These are phyloP conservation scores for Aproaerema taeniolella DNA, from an alignment of 2,888 invertebrate species.

Conservation along the genomic window DNA sequence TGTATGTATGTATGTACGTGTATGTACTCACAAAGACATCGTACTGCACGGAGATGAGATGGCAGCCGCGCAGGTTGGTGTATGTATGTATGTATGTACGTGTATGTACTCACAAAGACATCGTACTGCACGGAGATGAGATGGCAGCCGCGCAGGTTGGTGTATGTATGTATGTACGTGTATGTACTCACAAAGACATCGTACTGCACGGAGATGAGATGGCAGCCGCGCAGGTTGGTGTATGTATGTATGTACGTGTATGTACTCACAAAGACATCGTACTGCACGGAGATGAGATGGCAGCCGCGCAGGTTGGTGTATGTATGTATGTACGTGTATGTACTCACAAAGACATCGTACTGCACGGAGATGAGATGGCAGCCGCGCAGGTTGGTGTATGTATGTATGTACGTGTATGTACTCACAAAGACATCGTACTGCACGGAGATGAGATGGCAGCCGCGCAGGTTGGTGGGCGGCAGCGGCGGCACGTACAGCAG, in stretches of 20 bases:
- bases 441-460: slow-evolving; percentile 95
- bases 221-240: slow-evolving; percentile 94
- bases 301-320: too few species aligned
- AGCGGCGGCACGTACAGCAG: slow-evolving; percentile 94
- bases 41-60: slow-evolving; percentile 94
- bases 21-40: slow-evolving; percentile 95
- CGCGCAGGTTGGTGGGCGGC: slow-evolving; percentile 95
- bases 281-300: too few species aligned
- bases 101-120: slow-evolving; percentile 93
- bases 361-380: too few species aligned
- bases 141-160: slow-evolving; percentile 95
- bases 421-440: slow-evolving; percentile 95
- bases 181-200: slow-evolving; percentile 95
- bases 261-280: too few species aligned
- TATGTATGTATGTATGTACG: too few species aligned
- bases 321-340: too few species aligned
- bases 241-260: too few species aligned
- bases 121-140: slow-evolving; percentile 95
- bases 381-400: too few species aligned
- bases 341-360: too few species aligned
- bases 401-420: too few species aligned
- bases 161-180: too few species aligned
- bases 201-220: slow-evolving; percentile 94
- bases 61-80: slow-evolving; percentile 94
- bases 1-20: too few species aligned